A percentile compares a stretch with the other conserved stretches of the same genome.
These are phyloP conservation scores for Leptinotarsa defecta DNA, from an alignment of 1,140 invertebrate species.

Conservation along the genomic window DNA sequence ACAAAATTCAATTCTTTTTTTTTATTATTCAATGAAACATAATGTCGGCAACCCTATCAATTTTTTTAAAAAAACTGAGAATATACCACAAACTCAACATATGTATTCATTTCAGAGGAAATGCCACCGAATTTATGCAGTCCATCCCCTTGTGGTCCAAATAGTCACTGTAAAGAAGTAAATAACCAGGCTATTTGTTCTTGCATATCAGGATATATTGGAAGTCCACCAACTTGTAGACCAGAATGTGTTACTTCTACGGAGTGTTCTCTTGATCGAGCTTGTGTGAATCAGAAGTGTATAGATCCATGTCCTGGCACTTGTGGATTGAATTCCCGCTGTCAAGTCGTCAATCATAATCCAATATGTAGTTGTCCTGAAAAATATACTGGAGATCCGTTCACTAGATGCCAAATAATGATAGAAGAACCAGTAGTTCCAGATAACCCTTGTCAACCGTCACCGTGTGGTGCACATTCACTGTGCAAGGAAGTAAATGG, in stretches of 20 bases:
- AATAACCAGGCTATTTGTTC: conserved; percentile 70
- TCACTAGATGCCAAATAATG: conserved; percentile 62
- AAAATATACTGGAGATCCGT: conserved; percentile 69
- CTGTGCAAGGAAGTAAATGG: conserved; percentile 64
- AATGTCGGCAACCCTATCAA: background rate
- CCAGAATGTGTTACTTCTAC: conserved; percentile 71
- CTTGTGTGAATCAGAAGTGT: conserved; percentile 77
- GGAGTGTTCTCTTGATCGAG: conserved; percentile 68
- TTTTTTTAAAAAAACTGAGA: no score
- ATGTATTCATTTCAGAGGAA: conserved; percentile 22
- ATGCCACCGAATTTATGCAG: conserved; percentile 61
- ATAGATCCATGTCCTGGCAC: conserved; percentile 73
- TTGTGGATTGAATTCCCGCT: conserved; percentile 64
- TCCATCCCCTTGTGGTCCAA: conserved; percentile 69
- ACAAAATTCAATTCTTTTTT: conserved; percentile 1
- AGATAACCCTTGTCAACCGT: conserved; percentile 64
- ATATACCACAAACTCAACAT: no score
- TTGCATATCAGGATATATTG: conserved; percentile 68
- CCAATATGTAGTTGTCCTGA: conserved; percentile 67
- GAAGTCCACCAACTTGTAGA: conserved; percentile 70
- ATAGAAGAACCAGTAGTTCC: conserved; percentile 40
- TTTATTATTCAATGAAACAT: conserved; percentile 11
- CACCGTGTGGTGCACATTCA: conserved; percentile 70
- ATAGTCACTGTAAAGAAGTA: conserved; percentile 66
- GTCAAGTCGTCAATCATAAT: conserved; percentile 65